A percentile compares a stretch with the other conserved stretches of the same genome.
These are phyloP conservation scores for Listronotus bonariensis DNA, from an alignment of 1,140 invertebrate species.

Conservation along the genomic window DNA sequence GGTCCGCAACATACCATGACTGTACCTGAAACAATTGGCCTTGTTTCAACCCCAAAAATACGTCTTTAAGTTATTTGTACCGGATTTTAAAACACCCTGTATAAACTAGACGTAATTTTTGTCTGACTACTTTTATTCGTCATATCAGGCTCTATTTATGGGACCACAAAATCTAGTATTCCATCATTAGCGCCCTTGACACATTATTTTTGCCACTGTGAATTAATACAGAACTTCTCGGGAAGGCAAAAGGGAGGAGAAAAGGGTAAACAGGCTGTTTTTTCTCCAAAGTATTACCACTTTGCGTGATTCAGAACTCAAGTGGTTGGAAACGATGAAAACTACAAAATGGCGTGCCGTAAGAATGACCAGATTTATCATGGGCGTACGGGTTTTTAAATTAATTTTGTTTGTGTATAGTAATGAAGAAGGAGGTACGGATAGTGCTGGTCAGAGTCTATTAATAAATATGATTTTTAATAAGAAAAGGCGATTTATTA, in stretches of 20 bases:
- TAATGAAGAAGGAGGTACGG: neutral
- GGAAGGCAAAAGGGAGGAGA: neutral
- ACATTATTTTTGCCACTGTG: neutral
- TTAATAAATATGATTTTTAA: constrained; percentile 14
- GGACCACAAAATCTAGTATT: too few relatives aligned
- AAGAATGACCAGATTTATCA: constrained; percentile 29
- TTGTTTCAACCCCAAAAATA: too few relatives aligned
- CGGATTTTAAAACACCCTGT: too few relatives aligned
- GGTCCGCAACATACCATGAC: too few relatives aligned
- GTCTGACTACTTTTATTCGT: too few relatives aligned
- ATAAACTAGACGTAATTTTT: too few relatives aligned
- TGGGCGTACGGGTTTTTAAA: constrained; percentile 6
- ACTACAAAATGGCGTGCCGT: constrained; percentile 42
- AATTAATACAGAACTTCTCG: neutral
- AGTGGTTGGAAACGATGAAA: constrained; percentile 29
- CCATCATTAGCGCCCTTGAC: neutral
- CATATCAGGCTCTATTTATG: too few relatives aligned
- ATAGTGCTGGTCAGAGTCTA: constrained; percentile 1
- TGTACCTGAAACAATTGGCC: too few relatives aligned
- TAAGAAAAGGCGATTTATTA: neutral
- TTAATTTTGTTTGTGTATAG: neutral
- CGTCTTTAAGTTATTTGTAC: too few relatives aligned
- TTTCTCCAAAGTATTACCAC: constrained; percentile 31
- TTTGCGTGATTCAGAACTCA: constrained; percentile 40
- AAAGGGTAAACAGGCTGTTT: constrained; percentile 19